phyloP scores from a whole-genome alignment of 1,140 invertebrate species.

The Forficula auricularia region DNA sequence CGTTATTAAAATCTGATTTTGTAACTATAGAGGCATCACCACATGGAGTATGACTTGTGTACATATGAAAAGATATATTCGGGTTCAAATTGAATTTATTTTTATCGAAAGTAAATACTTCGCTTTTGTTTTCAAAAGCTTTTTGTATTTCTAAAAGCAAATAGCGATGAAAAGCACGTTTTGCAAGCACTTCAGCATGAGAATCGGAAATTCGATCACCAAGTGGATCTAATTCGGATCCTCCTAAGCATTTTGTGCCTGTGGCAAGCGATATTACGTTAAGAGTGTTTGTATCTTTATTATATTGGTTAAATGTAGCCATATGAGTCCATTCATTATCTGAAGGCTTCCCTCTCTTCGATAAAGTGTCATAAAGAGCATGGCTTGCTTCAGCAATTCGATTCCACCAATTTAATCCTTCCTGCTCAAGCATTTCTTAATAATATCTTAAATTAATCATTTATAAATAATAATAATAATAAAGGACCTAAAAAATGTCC shows the following conservation, averaged over 20 bases:
- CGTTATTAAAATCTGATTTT: constrained; percentile 21
- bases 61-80: constrained; percentile 64
- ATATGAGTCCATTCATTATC: constrained; percentile 67
- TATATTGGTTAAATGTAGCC: constrained; percentile 43
- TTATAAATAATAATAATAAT: too few species aligned
- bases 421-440: background rate
- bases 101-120: constrained; percentile 9
- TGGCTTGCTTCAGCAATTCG: constrained; percentile 36
- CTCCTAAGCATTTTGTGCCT: constrained; percentile 79
- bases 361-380: constrained; percentile 42
- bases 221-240: constrained; percentile 39
- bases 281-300: constrained; percentile 23
- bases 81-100: constrained; percentile 29
- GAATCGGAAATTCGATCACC: constrained; percentile 71
- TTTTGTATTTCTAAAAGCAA: constrained; percentile 15
- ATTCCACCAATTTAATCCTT: constrained; percentile 19
- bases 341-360: constrained; percentile 62
- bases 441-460: background rate
- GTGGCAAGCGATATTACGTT: constrained; percentile 65
- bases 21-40: constrained; percentile 85
- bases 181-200: constrained; percentile 76
- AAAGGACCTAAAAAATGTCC: too few species aligned
- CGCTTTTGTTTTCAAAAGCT: background rate
- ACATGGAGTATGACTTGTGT: constrained; percentile 73
- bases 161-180: constrained; percentile 64